phyloP scores from a whole-genome alignment of 2,113 vertebrate species.

The Pipra filicauda region DNA sequence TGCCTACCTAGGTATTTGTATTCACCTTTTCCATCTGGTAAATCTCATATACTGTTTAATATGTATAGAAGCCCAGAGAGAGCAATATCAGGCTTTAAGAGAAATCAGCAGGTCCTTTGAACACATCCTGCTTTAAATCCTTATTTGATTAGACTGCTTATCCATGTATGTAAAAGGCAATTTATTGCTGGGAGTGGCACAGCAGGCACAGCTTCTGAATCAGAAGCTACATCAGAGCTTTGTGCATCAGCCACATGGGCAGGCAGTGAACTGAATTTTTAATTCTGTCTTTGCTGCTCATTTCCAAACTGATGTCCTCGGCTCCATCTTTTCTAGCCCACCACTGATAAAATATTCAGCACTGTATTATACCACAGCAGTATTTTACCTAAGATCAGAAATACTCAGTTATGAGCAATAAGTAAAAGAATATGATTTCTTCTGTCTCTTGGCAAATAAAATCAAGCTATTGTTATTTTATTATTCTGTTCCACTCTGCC shows the following conservation, averaged over 20 bases:
- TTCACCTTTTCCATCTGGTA: neutral
- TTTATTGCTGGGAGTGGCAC: constrained; percentile 19
- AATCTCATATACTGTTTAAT: neutral
- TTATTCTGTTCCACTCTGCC: neutral
- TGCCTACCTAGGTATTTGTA: neutral
- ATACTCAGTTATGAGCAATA: neutral
- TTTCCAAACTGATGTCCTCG: neutral
- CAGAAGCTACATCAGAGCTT: neutral
- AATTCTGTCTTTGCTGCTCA: neutral
- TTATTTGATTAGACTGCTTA: constrained; percentile 42
- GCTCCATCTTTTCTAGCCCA: neutral
- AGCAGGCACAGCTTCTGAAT: neutral
- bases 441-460: neutral
- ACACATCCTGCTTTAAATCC: constrained; percentile 19
- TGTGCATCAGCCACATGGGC: neutral
- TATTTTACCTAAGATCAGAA: neutral
- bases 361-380: neutral
- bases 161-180: constrained; percentile 18
- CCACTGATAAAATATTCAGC: neutral
- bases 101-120: neutral
- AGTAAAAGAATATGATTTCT: neutral
- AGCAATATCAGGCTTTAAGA: neutral
- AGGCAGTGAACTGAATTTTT: constrained; percentile 1
- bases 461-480: neutral
- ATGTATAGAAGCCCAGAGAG: neutral